Percentiles rank a stretch among this genome's conserved stretches.
These are phyloP conservation scores for Trachelus stipa DNA, from an alignment of 2,888 invertebrate species.

Conservation along the genomic window DNA sequence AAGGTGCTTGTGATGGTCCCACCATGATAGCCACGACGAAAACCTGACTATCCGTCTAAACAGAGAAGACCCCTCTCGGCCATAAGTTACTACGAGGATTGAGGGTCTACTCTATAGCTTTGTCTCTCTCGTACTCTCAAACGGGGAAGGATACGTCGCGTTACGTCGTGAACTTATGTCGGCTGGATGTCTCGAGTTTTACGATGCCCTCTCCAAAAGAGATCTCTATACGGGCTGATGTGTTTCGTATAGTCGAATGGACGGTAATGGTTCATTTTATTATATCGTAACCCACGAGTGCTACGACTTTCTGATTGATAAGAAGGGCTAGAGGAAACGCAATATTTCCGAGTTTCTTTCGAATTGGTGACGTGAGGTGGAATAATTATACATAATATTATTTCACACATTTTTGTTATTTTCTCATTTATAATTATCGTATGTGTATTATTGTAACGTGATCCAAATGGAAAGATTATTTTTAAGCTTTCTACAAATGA, in stretches of 20 bases:
- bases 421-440: neutral
- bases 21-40: conserved; percentile 30
- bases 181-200: conserved; percentile 53
- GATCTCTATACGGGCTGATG: conserved; percentile 16
- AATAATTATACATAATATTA: neutral
- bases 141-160: conserved; percentile 22
- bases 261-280: conserved; percentile 54
- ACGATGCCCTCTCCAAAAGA: conserved; percentile 41
- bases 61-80: conserved; percentile 14
- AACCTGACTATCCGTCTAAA: neutral
- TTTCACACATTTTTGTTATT: neutral
- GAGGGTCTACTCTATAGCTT: conserved; percentile 18
- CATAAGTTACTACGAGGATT: neutral
- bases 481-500: neutral
- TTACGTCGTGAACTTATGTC: conserved; percentile 46
- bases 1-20: conserved; percentile 42
- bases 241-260: conserved; percentile 19
- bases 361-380: neutral
- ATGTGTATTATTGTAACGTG: too few relatives aligned
- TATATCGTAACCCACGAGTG: conserved; percentile 49
- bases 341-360: neutral
- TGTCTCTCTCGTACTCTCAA: conserved; percentile 17
- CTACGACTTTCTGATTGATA: conserved; percentile 54
- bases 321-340: conserved; percentile 22
- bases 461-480: neutral